Evolutionary conservation across 1,140 invertebrate species (phyloP).

Genomic region (Drosophila ogumai): DNA sequence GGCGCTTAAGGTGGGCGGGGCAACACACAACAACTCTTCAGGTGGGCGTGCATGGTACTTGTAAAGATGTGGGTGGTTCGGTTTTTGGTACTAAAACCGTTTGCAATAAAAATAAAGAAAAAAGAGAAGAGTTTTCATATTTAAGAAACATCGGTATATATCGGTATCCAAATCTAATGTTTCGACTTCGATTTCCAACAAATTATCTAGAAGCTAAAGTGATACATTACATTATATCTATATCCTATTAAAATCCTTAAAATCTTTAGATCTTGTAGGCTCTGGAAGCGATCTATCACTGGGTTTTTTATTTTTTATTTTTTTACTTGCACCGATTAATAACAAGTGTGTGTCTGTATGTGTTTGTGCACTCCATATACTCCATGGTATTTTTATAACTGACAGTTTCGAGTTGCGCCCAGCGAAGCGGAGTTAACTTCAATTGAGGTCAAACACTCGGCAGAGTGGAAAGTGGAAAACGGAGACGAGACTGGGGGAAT

Average conservation of each 20-base stretch:
- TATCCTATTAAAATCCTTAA: background rate
- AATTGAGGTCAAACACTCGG: constrained; percentile 45
- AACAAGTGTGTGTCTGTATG: background rate
- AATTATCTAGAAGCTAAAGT: too few species aligned
- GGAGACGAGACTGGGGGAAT: constrained; percentile 12
- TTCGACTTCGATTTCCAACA: too few species aligned
- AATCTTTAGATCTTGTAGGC: background rate
- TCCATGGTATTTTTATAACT: constrained; percentile 60
- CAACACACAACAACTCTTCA: constrained; percentile 25
- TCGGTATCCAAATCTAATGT: too few species aligned
- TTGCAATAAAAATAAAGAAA: constrained; percentile 5
- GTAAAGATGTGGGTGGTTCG: constrained; percentile 11
- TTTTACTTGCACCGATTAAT: background rate
- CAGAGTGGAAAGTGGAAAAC: constrained; percentile 8
- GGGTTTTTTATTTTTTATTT: background rate
- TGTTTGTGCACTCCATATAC: constrained; percentile 9
- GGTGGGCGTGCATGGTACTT: constrained; percentile 18
- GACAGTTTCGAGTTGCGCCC: constrained; percentile 17
- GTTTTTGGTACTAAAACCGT: constrained; percentile 10
- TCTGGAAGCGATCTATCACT: constrained; percentile 1
- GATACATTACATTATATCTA: too few species aligned
- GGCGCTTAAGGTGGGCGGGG: constrained; percentile 20
- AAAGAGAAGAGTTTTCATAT: background rate
- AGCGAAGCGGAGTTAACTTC: constrained; percentile 47
- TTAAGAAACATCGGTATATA: too few species aligned